phyloP scores from a whole-genome alignment of 2,888 invertebrate genomes.

The Lasioglossum oenotherae region DNA sequence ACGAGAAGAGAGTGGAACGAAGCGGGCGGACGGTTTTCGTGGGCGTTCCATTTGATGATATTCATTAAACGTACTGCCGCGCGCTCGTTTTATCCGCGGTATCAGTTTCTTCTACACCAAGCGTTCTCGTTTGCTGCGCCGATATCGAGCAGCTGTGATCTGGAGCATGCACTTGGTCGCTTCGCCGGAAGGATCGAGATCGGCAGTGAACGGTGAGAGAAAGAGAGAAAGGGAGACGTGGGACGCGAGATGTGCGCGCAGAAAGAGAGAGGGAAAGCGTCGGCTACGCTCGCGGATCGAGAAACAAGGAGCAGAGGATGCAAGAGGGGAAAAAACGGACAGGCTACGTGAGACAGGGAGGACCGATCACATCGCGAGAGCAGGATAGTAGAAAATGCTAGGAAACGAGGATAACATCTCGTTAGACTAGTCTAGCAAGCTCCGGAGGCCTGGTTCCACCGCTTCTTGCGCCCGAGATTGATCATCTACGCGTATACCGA shows the following conservation, averaged over 20 bases:
- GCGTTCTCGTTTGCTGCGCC: conserved; percentile 49
- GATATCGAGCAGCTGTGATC: conserved; percentile 72
- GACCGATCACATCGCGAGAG: conserved; percentile 57
- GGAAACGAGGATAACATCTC: conserved; percentile 76
- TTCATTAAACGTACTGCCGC: conserved; percentile 64
- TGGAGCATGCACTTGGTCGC: conserved; percentile 63
- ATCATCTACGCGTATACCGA: conserved; percentile 70
- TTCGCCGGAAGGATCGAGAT: conserved; percentile 58
- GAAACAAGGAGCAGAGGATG: conserved; percentile 32
- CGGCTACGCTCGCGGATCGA: not conserved
- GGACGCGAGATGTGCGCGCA: not conserved
- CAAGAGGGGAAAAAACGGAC: conserved; percentile 1
- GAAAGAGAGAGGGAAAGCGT: not conserved
- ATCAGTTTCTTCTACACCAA: conserved; percentile 60
- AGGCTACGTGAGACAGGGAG: conserved; percentile 6
- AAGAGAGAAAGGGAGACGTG: conserved; percentile 1
- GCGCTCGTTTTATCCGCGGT: conserved; percentile 40
- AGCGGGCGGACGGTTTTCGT: conserved; percentile 25
- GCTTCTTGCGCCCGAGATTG: conserved; percentile 74
- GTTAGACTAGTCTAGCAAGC: conserved; percentile 80
- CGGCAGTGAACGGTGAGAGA: conserved; percentile 16
- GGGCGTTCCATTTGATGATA: conserved; percentile 62
- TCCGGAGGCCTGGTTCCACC: conserved; percentile 64
- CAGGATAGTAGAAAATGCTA: conserved; percentile 69
- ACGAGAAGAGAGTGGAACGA: not conserved